Conservation (phyloP, 2,113 vertebrate species). For the Butorides virescens region DNA sequence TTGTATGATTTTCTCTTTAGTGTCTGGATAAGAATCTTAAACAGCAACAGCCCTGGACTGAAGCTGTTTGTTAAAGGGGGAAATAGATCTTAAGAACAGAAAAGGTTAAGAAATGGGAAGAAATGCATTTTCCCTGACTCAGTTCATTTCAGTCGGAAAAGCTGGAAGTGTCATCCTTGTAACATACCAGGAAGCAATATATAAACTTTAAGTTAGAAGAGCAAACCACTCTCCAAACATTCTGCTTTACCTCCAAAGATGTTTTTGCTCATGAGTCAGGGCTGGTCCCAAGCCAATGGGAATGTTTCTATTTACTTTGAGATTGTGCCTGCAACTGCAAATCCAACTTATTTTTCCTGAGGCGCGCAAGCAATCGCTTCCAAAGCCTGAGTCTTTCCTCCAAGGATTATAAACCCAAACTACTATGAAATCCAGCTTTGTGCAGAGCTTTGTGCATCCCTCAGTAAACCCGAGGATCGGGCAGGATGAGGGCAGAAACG, state of each 20-base stretch:
- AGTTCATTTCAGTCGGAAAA: not conserved
- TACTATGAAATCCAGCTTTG: not conserved
- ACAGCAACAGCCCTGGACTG: not conserved
- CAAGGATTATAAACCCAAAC: not conserved
- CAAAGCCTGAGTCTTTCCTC: constrained; percentile 38
- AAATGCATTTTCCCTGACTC: not conserved
- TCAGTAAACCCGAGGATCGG: not conserved
- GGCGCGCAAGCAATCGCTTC: constrained; percentile 4
- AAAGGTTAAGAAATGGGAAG: not conserved
- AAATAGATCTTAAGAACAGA: not conserved
- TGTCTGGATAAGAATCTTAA: constrained; percentile 23
- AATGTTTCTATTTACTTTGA: constrained; percentile 68
- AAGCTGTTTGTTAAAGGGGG: not conserved
- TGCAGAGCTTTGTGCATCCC: not conserved
- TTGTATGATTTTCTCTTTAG: not conserved
- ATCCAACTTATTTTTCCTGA: constrained; percentile 45
- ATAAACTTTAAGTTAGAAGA: constrained; percentile 50
- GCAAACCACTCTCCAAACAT: constrained; percentile 2
- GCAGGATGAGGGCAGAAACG: not conserved
- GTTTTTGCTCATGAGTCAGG: constrained; percentile 51
- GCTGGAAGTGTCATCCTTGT: constrained; percentile 10
- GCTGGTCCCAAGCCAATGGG: constrained; percentile 47
- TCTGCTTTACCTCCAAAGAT: constrained; percentile 58
- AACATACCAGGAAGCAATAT: constrained; percentile 32
- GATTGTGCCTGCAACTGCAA: constrained; percentile 52